Evolutionary conservation across 2,797 vertebrate genomes (phyloP).

Genomic region (Moxostoma hubbsi): DNA sequence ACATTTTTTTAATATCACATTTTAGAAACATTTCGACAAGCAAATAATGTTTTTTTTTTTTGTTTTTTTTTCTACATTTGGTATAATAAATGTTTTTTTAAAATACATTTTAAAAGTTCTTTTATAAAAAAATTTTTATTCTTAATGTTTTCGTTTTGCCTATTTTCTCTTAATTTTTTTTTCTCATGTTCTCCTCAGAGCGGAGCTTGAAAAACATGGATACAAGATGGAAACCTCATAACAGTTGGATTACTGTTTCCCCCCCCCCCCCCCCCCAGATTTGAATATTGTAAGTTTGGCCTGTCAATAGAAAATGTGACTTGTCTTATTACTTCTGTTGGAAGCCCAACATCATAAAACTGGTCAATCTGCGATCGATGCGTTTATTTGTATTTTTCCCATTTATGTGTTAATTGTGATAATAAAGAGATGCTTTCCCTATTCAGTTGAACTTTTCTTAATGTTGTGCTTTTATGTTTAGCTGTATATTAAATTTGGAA

Average conservation of each 20-base stretch:
- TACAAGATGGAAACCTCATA: slow-evolving; percentile 99
- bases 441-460: slow-evolving; percentile 14
- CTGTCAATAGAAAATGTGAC: slow-evolving; percentile 36
- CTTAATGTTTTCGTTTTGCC: no score
- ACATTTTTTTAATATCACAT: not conserved
- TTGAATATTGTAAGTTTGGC: slow-evolving; percentile 56
- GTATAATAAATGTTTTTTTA: no score
- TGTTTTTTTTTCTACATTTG: no score
- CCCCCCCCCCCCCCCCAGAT: not conserved
- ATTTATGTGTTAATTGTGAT: slow-evolving; percentile 38
- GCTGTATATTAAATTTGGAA: no score
- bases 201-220: slow-evolving; percentile 97
- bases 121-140: no score
- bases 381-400: slow-evolving; percentile 45
- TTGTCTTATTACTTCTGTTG: slow-evolving; percentile 42
- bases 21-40: not conserved
- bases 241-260: slow-evolving; percentile 58
- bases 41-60: no score
- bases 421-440: slow-evolving; percentile 54
- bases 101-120: no score
- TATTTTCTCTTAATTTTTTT: slow-evolving; percentile 34
- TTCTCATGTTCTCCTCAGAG: slow-evolving; percentile 72
- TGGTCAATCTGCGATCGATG: slow-evolving; percentile 41
- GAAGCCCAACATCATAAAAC: slow-evolving; percentile 17
- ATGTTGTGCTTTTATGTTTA: not conserved